Evolutionary conservation across 2,113 vertebrate genomes (phyloP), one percentile per base, ranked within the genome.

Genomic region (Cynoglossus semilaevis): DNA sequence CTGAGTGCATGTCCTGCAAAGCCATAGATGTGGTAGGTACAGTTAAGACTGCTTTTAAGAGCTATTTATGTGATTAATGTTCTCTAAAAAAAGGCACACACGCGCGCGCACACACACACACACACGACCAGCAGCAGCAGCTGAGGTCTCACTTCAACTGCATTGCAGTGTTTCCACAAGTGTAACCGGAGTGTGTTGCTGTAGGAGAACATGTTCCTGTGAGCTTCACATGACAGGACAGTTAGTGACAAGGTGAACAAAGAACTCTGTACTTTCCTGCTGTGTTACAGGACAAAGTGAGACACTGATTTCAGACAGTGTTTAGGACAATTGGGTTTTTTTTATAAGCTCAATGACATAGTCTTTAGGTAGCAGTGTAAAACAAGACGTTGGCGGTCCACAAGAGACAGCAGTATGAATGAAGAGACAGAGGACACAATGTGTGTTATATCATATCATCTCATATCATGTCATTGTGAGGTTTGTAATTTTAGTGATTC

Each of bases 1-100:
- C 95, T 54, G 91, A 67, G 45, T 99, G 95, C 70, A 87, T 91
- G 72, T 88, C 72, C 0, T 98, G 95, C 81, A 94, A 93, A 87
- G 79, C 81, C 13, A 80, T 85, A 1, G 86, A 92, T 51, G 77
- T 76, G 35, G 96, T 96, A 77, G 88, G 93, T 81, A 14, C 58
- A 61, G 5, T 6, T 4, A 2, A n/a, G 13, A 15, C 8, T 1
- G 3, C 6, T 9, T 55, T 43, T 11, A 40, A 14, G 7, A 8
- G 1, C 1, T 0, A 5, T 7, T 38, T 17, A 17, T 71, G 29
- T 41, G 9, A 15, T 50, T 14, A 14, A 9, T 58, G 40, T 51
- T 54, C 1, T 55, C 10, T 44, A 14, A 51, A 51, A 50, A n/a
- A n/a, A n/a, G n/a, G n/a, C 19, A 51, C 44, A 44, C 47, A 41